Evolutionary conservation across 1,140 invertebrate species (phyloP).

Genomic region (Tetramorium simillimum): DNA sequence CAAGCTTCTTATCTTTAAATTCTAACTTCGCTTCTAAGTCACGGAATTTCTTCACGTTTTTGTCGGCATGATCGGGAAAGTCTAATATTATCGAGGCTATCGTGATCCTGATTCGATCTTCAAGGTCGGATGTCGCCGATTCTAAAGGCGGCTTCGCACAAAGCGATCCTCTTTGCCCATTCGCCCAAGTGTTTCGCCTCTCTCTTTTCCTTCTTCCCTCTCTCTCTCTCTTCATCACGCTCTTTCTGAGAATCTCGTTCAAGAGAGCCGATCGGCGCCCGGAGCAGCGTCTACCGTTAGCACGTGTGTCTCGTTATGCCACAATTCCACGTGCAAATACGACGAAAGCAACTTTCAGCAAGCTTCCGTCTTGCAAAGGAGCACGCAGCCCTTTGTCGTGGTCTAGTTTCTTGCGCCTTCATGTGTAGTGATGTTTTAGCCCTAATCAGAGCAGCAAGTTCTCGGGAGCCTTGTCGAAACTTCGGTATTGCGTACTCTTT

Average conservation of each 20-base stretch:
- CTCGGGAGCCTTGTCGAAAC: background rate
- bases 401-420: background rate
- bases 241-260: slow-evolving; percentile 66
- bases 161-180: slow-evolving; percentile 67
- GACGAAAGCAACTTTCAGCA: slow-evolving; percentile 52
- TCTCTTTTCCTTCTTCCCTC: background rate
- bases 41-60: slow-evolving; percentile 1
- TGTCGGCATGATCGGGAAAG: slow-evolving; percentile 28
- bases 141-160: slow-evolving; percentile 62
- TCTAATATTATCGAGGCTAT: slow-evolving; percentile 30
- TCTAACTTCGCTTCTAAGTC: slow-evolving; percentile 14
- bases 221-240: slow-evolving; percentile 23
- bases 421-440: background rate
- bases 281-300: slow-evolving; percentile 79
- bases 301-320: slow-evolving; percentile 74
- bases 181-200: slow-evolving; percentile 25
- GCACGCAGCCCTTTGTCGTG: slow-evolving; percentile 27
- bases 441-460: slow-evolving; percentile 3
- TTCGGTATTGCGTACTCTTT: background rate
- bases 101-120: slow-evolving; percentile 53
- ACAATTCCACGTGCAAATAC: slow-evolving; percentile 67
- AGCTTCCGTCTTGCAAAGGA: slow-evolving; percentile 21
- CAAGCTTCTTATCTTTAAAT: background rate
- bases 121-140: slow-evolving; percentile 70
- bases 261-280: slow-evolving; percentile 73